Base-by-base conservation (phyloP, 1,140 invertebrate species). In the Mycetomoellerius zeteki region DNA sequence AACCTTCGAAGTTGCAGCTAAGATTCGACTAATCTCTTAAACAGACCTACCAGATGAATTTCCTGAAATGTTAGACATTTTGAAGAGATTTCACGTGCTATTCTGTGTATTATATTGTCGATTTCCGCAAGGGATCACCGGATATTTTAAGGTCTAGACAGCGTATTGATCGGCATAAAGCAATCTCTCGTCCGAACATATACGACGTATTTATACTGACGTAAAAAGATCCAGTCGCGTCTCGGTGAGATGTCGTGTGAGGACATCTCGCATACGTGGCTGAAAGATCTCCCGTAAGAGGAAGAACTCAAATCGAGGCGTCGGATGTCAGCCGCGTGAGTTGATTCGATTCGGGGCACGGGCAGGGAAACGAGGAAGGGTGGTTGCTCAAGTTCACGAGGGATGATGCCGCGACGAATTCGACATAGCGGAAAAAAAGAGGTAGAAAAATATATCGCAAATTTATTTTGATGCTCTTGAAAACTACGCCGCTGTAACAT, bases 281-380 rank as follows among this genome's bases (percentile, higher is more conserved):
- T 47, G 80, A 56, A 47, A 50, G 80, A 84, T 84, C 71, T 75
- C 24, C 69, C 54, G 27, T 75, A 84, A 60, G 80, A 75, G 69
- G 54, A 50, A 47, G 54, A 47, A 75, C 54, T 84, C 69, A 60
- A 84, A 84, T 84, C 80, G 80, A 75, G 69, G 80, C 69, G 69
- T 84, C 69, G 69, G 24, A 50, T 84, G 80, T 84, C 80, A 84
- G 69, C 76, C 33, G 56, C 60, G 67, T 43, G 88, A 37, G 86
- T 81, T 90, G 84, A 90, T 90, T 75, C 88, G 71, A 89, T 89
- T 89, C 81, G n/a, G 7, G 21, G 2, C 2, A 24, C 12, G n/a
- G 37, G 50, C 24, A 19, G 47, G 88, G 69, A 76, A 89, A 89
- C 54, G 76, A 86, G 69, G 27, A 78, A 71, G 14, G 52, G 62